Conservation (phyloP, 2,113 vertebrate species). For the Garra rufa region DNA sequence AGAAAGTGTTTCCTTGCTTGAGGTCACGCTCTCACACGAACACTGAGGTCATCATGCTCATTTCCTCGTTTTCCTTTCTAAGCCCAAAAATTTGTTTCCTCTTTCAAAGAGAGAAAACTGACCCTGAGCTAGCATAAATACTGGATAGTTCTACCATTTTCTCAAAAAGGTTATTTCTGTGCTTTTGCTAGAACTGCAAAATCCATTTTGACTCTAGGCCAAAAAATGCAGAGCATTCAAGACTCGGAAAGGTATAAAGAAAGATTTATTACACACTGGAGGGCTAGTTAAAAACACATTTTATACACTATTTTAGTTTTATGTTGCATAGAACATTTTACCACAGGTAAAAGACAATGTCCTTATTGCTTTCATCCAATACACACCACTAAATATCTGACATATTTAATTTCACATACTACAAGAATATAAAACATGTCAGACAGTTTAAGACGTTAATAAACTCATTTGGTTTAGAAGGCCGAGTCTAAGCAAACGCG, state of each 20-base stretch:
- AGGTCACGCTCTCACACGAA: neutral
- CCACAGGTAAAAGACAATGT: slow-evolving; percentile 27
- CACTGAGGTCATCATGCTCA: neutral
- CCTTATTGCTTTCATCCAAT: slow-evolving; percentile 11
- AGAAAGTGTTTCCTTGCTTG: slow-evolving; percentile 19
- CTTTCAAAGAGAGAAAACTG: neutral
- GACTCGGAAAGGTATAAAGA: slow-evolving; percentile 5
- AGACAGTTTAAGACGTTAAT: slow-evolving; percentile 11
- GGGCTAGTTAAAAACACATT: slow-evolving; percentile 26
- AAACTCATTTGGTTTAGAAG: slow-evolving; percentile 31
- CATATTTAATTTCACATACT: slow-evolving; percentile 7
- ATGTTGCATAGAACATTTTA: slow-evolving; percentile 21
- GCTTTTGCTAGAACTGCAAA: neutral
- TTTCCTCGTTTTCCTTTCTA: slow-evolving; percentile 23
- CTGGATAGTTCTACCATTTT: neutral
- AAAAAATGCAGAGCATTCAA: neutral
- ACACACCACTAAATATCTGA: slow-evolving; percentile 20
- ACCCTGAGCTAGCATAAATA: neutral
- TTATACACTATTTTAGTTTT: neutral
- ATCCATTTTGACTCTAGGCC: neutral
- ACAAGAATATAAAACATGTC: slow-evolving; percentile 3
- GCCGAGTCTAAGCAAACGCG: neutral
- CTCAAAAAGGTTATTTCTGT: neutral
- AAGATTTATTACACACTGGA: slow-evolving; percentile 37
- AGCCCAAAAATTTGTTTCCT: neutral